These are phyloP conservation scores for Glaucopsyche alexis DNA, from an alignment of 2,888 invertebrate species.

Conservation along the genomic window DNA sequence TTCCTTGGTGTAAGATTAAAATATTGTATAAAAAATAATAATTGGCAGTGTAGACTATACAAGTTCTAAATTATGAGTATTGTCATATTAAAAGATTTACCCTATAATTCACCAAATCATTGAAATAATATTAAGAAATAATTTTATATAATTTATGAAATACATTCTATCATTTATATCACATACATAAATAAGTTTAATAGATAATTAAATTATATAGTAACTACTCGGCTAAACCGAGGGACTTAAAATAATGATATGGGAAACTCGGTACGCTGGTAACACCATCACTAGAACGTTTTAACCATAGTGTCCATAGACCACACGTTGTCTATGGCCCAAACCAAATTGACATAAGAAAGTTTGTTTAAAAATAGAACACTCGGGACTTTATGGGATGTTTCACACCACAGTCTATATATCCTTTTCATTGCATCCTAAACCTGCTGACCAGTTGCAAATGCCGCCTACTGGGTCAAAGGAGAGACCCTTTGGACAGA, in stretches of 20 bases:
- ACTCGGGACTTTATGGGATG: neutral
- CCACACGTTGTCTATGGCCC: neutral
- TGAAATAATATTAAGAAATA: neutral
- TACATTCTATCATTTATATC: conserved; percentile 12
- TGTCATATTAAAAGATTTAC: neutral
- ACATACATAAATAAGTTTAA: conserved; percentile 25
- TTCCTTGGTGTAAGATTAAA: neutral
- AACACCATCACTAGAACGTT: conserved; percentile 21
- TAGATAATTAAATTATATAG: conserved; percentile 31
- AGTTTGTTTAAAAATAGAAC: neutral
- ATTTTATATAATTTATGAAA: neutral
- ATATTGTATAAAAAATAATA: conserved; percentile 19
- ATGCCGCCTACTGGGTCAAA: conserved; percentile 95
- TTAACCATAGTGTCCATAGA: neutral
- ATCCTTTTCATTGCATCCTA: conserved; percentile 85
- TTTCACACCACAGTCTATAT: conserved; percentile 32
- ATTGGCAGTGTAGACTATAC: conserved; percentile 23
- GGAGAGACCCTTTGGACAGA: conserved; percentile 91
- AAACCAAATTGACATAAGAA: neutral
- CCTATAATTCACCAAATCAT: conserved; percentile 5
- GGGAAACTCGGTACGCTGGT: conserved; percentile 26
- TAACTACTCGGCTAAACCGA: conserved; percentile 21
- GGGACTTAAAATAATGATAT: conserved; percentile 22
- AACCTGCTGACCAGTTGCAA: conserved; percentile 92
- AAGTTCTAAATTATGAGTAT: conserved; percentile 8